Base-by-base conservation (phyloP, 1,140 invertebrate genomes). In the Brachionus asplanchnoidis region DNA sequence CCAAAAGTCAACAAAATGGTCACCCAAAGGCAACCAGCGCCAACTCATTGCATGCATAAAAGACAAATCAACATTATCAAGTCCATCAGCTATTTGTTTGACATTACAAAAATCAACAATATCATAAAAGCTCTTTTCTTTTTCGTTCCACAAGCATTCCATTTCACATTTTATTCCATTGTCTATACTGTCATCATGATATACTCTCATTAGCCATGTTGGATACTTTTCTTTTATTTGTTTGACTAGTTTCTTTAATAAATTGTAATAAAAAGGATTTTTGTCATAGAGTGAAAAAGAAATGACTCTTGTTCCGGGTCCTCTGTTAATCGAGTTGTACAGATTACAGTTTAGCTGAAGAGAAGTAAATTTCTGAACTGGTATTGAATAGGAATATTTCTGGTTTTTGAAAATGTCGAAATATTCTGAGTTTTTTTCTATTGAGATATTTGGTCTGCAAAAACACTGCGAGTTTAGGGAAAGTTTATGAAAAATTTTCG, bases 21-120 rank as follows among this genome's bases (percentile, higher is more conserved):
- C 79, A 42, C 79, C 79, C 8, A 65, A 6, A n/a, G 79, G 79
- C 23, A 83, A 28, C 50, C 50, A 83, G 12, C 79, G 53, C 79
- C 79, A 83, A 28, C 26, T 83, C 53, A 65, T 83, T 83, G 26
- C 50, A 36, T 60, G 79, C 53, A 83, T 83, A 70, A 32, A 83
- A 20, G 42, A 53, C 32, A 65, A 28, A 7, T 65, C 56, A 11
- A 42, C n/a, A 5, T 46, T 0, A 5, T 66, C 32, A 44, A 70
- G 26, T 11, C 26, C 79, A 23, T 65, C 26, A 20, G 50, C 28
- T 12, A 83, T 23, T 44, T 65, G 17, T 65, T 80, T 28, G n/a
- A 80, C 44, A 83, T 83, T 50, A 70, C 79, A 83, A 65, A 83
- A 83, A 17, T 83, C 79, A 50, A 66, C 79, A 14, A 53, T 28